Base-by-base conservation (phyloP, 2,797 vertebrate species). In the Hippocampus kuda region DNA sequence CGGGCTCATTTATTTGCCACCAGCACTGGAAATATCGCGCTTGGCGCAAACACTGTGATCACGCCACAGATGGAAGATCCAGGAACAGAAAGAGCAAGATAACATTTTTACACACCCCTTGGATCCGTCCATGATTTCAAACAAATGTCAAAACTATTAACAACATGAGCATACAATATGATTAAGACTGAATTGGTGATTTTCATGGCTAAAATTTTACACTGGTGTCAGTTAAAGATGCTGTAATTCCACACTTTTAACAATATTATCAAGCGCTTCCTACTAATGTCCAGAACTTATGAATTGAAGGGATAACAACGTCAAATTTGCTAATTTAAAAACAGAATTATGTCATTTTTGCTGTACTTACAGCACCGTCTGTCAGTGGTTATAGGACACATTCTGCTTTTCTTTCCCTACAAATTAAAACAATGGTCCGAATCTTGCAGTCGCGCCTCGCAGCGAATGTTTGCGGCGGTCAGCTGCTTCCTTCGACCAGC, bases 21-120 rank as follows among this genome's bases (percentile, higher is more conserved):
- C 66, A 59, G 60, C 53, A 3, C 16, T 30, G 62, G 41, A 66
- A 57, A 68, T 56, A 18, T 68, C 69, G 20, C 4, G 18, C 42
- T 65, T 66, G 71, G 70, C 24, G 65, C 68, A 77, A 71, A 77
- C 68, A 53, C 68, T 60, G 65, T 27, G 72, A 57, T 77, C 63
- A 46, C 65, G 12, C 68, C 65, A 68, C 75, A 77, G 75, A 79
- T 77, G 73, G 75, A 26, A 57, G 51, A 63, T 54, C 38, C 53
- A 49, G 26, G 57, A 69, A 48, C 69, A 70, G 67, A 70, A n/a
- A 68, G 67, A 42, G 65, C 46, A 70, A 62, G 68, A 60, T 41
- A 44, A 18, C 26, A 46, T 63, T 57, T 60, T 38, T 57, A 65
- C 59, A 56, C 70, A 46, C 61, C 64, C 66, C 46, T 46, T 26